A percentile compares a stretch with the other conserved stretches of the same genome.
These are phyloP conservation scores for Vulpes ferrilata DNA, from an alignment of 2,113 vertebrate species.

Conservation along the genomic window DNA sequence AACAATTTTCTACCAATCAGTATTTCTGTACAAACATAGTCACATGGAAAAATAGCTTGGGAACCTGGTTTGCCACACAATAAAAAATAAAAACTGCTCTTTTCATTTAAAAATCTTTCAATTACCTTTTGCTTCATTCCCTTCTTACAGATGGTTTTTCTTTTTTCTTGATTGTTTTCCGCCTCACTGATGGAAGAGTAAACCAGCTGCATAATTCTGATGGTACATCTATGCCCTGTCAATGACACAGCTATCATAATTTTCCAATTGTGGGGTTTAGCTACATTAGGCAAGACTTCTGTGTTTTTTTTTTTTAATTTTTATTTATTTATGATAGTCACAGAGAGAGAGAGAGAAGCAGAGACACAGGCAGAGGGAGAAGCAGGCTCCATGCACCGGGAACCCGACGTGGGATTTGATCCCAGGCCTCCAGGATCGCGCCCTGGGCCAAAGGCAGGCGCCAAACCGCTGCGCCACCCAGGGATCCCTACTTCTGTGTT, in stretches of 20 bases:
- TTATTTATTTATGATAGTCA: no score
- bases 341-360: no score
- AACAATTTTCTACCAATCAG: constrained; percentile 53
- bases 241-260: constrained; percentile 45
- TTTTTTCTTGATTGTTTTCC: constrained; percentile 50
- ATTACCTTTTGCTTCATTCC: constrained; percentile 55
- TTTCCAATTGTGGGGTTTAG: background rate
- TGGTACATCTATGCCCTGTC: background rate
- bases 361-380: no score
- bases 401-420: no score
- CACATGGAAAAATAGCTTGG: constrained; percentile 27
- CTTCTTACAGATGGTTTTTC: constrained; percentile 50
- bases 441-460: no score
- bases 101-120: constrained; percentile 66
- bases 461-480: no score
- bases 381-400: no score
- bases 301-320: background rate
- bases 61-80: background rate
- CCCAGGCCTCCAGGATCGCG: no score
- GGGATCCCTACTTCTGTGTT: background rate
- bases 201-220: constrained; percentile 4
- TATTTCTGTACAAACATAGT: background rate
- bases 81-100: constrained; percentile 57
- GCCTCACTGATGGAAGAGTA: constrained; percentile 27
- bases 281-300: constrained; percentile 13